phyloP scores from a whole-genome alignment of 92 coral and sea anemone species.

The Montipora capitata region DNA sequence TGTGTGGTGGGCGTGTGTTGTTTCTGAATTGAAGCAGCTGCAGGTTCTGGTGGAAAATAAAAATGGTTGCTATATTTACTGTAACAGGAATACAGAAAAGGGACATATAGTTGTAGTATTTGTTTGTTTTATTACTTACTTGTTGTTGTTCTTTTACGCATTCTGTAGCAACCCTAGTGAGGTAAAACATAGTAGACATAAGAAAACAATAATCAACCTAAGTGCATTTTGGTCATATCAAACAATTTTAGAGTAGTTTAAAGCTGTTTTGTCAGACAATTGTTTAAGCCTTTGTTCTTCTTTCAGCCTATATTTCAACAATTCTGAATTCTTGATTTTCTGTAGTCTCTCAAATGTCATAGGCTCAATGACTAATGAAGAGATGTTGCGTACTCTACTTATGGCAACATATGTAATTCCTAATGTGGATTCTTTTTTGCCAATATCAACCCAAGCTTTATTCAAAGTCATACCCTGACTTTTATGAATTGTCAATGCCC shows the following conservation, averaged over 20 bases:
- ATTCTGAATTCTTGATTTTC: conserved; percentile 63
- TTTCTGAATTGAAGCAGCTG: conserved; percentile 59
- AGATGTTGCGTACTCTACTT: conserved; percentile 60
- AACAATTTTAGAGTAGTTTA: conserved; percentile 53
- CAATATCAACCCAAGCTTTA: conserved; percentile 78
- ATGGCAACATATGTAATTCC: conserved; percentile 70
- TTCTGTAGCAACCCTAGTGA: conserved; percentile 58
- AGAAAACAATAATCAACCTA: conserved; percentile 30
- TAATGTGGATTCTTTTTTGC: conserved; percentile 65
- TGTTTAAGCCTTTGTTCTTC: conserved; percentile 68
- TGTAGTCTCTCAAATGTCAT: conserved; percentile 68
- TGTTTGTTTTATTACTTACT: conserved; percentile 63
- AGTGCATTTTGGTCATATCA: conserved; percentile 37
- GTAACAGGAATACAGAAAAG: conserved; percentile 55
- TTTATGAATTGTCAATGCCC: conserved; percentile 74
- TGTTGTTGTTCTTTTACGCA: conserved; percentile 43
- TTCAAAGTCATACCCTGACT: conserved; percentile 70
- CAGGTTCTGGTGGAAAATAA: conserved; percentile 60
- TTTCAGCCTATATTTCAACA: conserved; percentile 61
- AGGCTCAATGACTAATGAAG: conserved; percentile 68
- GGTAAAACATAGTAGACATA: conserved; percentile 31
- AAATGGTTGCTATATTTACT: conserved; percentile 39
- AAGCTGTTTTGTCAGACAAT: conserved; percentile 52
- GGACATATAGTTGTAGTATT: conserved; percentile 33
- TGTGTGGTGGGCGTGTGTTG: conserved; percentile 47